Evolutionary conservation across 2,888 invertebrate species (phyloP).

Genomic region (Noctua janthe): DNA sequence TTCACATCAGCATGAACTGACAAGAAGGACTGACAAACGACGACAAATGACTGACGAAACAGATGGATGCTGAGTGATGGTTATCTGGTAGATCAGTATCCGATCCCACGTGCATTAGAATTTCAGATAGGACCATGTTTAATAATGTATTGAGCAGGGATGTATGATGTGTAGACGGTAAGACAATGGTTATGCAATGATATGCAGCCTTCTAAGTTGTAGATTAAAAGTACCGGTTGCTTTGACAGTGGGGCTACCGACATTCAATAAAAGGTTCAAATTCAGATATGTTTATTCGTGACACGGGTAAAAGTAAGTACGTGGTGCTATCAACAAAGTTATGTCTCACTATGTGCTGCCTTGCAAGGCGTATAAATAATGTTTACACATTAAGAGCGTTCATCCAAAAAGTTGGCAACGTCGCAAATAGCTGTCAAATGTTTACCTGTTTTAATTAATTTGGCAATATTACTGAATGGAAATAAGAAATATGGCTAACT

Average conservation of each 20-base stretch:
- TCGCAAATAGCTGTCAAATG: too few species aligned
- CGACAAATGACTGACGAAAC: constrained; percentile 72
- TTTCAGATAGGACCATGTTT: constrained; percentile 68
- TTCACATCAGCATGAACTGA: constrained; percentile 58
- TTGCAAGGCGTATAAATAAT: too few species aligned
- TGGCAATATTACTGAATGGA: too few species aligned
- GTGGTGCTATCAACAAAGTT: too few species aligned
- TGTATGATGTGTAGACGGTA: constrained; percentile 41
- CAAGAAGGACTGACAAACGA: constrained; percentile 66
- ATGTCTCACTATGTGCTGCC: too few species aligned
- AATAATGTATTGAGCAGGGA: constrained; percentile 56
- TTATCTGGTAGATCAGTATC: constrained; percentile 69
- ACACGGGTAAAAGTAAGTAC: too few species aligned
- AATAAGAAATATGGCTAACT: too few species aligned
- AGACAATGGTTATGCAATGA: constrained; percentile 30
- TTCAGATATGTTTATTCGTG: too few species aligned
- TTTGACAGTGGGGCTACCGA: neutral
- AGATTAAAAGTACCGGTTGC: constrained; percentile 3
- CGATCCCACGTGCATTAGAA: constrained; percentile 76
- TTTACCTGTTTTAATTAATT: too few species aligned
- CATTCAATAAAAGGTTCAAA: neutral
- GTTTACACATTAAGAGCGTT: neutral
- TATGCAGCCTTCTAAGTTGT: constrained; percentile 19
- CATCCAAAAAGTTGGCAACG: too few species aligned
- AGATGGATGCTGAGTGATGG: constrained; percentile 59